Conservation (phyloP, 2,113 vertebrate species). For the Turdus rufiventris region DNA sequence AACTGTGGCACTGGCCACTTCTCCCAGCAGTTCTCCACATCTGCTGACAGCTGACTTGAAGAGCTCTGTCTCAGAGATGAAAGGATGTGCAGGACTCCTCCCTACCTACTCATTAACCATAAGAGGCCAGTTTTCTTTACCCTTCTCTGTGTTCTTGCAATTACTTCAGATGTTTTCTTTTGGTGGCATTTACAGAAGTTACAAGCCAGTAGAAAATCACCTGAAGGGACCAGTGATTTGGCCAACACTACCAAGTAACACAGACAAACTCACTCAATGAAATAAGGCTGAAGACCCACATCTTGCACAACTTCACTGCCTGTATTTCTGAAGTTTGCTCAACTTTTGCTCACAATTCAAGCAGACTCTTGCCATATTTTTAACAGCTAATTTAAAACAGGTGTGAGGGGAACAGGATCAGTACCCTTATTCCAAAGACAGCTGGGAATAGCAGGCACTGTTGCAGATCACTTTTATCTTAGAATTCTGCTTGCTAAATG, state of each 20-base stretch:
- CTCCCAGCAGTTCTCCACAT: background rate
- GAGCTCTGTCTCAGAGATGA: background rate
- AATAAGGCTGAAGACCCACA: background rate
- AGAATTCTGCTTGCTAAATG: conserved; percentile 63
- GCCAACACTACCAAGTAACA: background rate
- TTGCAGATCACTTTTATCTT: conserved; percentile 50
- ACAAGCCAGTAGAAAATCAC: background rate
- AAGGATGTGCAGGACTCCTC: background rate
- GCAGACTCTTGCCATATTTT: background rate
- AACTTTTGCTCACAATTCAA: background rate
- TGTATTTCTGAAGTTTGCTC: background rate
- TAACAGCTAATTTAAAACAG: background rate
- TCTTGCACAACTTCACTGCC: background rate
- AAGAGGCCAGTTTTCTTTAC: background rate
- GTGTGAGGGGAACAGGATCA: conserved; percentile 2
- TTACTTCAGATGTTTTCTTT: background rate
- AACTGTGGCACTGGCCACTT: background rate
- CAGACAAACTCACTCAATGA: background rate
- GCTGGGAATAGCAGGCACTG: conserved; percentile 18
- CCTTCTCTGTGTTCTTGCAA: background rate
- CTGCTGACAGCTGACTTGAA: background rate
- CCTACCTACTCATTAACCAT: background rate
- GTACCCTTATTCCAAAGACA: background rate
- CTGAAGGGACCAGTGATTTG: background rate
- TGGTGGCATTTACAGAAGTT: background rate